Conservation (phyloP, 64 coral and sea anemone genomes). For the Cladopsammia gracilis region DNA sequence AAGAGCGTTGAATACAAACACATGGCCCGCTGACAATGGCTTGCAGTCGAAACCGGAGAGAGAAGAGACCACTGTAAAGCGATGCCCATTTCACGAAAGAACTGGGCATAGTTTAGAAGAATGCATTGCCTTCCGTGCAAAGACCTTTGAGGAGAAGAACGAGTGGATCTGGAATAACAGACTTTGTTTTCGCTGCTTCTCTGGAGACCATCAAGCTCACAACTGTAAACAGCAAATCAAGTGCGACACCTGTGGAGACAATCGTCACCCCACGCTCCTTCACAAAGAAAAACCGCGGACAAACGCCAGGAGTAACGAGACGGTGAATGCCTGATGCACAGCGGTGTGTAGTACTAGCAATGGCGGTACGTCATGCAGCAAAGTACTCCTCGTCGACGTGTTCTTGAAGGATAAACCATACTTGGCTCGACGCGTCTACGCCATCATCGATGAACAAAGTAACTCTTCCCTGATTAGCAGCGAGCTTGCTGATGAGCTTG, state of each 20-base stretch:
- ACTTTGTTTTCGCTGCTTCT: no score
- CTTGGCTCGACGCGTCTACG: not conserved
- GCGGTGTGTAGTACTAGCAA: not conserved
- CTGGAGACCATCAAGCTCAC: no score
- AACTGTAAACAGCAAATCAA: no score
- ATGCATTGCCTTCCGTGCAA: not conserved
- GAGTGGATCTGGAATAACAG: not conserved
- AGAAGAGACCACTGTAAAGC: not conserved
- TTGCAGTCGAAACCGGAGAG: not conserved
- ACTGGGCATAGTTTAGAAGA: not conserved
- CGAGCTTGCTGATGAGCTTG: slow-evolving; percentile 11
- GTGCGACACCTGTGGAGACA: slow-evolving; percentile 23
- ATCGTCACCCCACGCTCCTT: not conserved
- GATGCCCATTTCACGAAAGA: not conserved
- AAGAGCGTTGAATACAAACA: not conserved
- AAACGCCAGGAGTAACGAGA: not conserved
- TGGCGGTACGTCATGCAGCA: not conserved
- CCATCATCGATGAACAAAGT: slow-evolving; percentile 46
- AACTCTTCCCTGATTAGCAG: slow-evolving; percentile 16
- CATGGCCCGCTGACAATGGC: not conserved
- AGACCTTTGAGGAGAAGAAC: not conserved
- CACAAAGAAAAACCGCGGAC: not conserved
- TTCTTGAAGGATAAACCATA: not conserved
- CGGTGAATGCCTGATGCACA: not conserved
- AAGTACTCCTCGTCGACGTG: not conserved